A percentile compares a stretch with the other conserved stretches of the same genome.
phyloP scores from a whole-genome alignment of 1,140 invertebrate genomes.

The Drosophila yakuba region DNA sequence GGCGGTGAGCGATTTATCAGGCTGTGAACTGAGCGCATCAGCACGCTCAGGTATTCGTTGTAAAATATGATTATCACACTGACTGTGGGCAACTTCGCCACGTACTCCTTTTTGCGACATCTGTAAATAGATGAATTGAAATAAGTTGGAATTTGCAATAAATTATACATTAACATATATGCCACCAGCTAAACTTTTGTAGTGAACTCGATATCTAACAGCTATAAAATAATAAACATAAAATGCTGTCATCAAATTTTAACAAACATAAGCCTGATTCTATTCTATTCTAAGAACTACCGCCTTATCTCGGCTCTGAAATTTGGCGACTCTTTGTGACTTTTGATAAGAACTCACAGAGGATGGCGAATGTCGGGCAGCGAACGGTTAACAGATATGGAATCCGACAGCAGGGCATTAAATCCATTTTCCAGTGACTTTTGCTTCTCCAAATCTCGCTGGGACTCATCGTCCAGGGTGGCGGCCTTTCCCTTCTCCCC shows the following conservation, averaged over 20 bases:
- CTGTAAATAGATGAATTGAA: slow-evolving; percentile 57
- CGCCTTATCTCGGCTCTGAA: neutral
- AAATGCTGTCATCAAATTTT: too few species aligned
- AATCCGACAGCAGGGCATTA: slow-evolving; percentile 95
- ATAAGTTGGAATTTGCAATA: too few species aligned
- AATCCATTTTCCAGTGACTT: slow-evolving; percentile 89
- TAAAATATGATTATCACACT: slow-evolving; percentile 97
- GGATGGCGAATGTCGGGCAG: slow-evolving; percentile 92
- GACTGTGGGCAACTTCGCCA: slow-evolving; percentile 91
- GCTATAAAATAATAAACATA: neutral
- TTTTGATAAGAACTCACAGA: slow-evolving; percentile 86
- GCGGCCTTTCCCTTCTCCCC: slow-evolving; percentile 91
- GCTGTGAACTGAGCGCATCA: slow-evolving; percentile 93
- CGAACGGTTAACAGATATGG: slow-evolving; percentile 93
- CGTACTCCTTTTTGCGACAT: slow-evolving; percentile 91
- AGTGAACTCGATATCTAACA: neutral
- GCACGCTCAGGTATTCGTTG: slow-evolving; percentile 95
- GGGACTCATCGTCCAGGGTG: slow-evolving; percentile 88
- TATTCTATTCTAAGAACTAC: neutral
- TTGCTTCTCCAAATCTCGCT: slow-evolving; percentile 87
- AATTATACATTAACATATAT: too few species aligned
- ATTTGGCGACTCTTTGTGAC: neutral
- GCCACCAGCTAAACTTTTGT: too few species aligned
- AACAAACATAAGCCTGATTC: too few species aligned
- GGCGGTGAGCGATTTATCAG: slow-evolving; percentile 93